These are phyloP conservation scores for Drosophila austrosaltans DNA, from an alignment of 2,888 invertebrate genomes.

Conservation along the genomic window DNA sequence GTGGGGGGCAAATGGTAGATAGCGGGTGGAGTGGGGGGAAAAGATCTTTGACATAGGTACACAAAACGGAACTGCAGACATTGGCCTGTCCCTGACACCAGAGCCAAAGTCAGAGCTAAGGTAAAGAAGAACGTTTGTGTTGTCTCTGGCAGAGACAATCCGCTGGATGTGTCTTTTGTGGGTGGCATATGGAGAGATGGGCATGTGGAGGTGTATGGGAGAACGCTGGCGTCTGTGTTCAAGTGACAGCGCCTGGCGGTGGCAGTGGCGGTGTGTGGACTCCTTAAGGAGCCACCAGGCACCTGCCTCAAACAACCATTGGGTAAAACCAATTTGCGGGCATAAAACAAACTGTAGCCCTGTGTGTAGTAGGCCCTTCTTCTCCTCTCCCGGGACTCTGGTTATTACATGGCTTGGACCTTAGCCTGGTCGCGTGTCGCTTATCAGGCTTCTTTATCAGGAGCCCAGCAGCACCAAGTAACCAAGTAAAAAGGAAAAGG, in stretches of 20 bases:
- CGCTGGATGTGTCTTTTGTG: constrained; percentile 56
- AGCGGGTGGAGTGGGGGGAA: constrained; percentile 9
- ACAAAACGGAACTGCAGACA: constrained; percentile 76
- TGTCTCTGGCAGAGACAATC: constrained; percentile 28
- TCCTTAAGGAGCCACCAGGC: neutral
- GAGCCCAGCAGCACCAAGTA: constrained; percentile 14
- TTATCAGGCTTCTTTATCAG: constrained; percentile 70
- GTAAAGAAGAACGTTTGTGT: constrained; percentile 27
- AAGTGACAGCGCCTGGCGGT: constrained; percentile 59
- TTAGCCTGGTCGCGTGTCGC: constrained; percentile 73
- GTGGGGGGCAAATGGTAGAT: too few relatives aligned
- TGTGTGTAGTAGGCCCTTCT: neutral
- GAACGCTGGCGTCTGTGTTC: constrained; percentile 62
- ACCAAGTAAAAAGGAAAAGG: neutral
- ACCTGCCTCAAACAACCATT: constrained; percentile 33
- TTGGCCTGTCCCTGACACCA: constrained; percentile 29
- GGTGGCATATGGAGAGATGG: constrained; percentile 52
- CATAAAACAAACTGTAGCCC: constrained; percentile 71
- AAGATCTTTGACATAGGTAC: constrained; percentile 64
- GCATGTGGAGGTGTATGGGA: constrained; percentile 18
- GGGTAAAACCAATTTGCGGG: constrained; percentile 73
- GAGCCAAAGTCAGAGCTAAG: constrained; percentile 14
- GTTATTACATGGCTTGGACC: constrained; percentile 44
- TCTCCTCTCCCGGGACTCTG: constrained; percentile 19
- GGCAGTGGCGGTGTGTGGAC: constrained; percentile 7